Evolutionary conservation across 2,797 vertebrate genomes (phyloP).

Genomic region (Sciurus carolinensis): DNA sequence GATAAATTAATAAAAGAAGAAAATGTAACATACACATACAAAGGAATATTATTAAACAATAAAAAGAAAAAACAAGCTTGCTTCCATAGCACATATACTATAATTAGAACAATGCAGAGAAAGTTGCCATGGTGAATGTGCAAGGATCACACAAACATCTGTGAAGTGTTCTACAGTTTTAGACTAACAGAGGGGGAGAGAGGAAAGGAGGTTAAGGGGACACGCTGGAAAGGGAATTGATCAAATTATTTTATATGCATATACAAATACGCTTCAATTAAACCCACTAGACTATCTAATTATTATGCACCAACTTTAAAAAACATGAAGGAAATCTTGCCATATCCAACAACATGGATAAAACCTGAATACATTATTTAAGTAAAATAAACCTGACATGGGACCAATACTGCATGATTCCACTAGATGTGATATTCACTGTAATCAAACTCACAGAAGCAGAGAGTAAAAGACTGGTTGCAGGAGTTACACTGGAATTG

Average conservation of each 20-base stretch:
- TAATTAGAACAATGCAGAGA: neutral
- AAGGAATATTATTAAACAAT: neutral
- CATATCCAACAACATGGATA: neutral
- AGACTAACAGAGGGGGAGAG: neutral
- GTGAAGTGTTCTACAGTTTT: neutral
- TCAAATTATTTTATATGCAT: neutral
- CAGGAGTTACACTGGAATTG: neutral
- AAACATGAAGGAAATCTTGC: neutral
- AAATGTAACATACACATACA: neutral
- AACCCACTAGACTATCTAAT: neutral
- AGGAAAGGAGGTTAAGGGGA: neutral
- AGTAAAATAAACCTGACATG: neutral
- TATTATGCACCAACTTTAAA: neutral
- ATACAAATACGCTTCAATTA: neutral
- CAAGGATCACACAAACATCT: neutral
- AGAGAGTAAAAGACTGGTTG: neutral
- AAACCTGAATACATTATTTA: neutral
- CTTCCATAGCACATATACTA: neutral
- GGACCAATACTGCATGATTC: neutral
- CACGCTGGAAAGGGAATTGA: neutral
- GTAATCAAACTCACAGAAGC: neutral
- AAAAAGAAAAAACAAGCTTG: neutral
- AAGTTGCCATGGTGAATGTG: neutral
- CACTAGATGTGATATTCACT: neutral
- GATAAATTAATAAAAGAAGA: neutral